Percentiles rank a stretch among this genome's conserved stretches.
Conservation (phyloP, 2,113 vertebrate genomes). For the Leptocoma aspasia region DNA sequence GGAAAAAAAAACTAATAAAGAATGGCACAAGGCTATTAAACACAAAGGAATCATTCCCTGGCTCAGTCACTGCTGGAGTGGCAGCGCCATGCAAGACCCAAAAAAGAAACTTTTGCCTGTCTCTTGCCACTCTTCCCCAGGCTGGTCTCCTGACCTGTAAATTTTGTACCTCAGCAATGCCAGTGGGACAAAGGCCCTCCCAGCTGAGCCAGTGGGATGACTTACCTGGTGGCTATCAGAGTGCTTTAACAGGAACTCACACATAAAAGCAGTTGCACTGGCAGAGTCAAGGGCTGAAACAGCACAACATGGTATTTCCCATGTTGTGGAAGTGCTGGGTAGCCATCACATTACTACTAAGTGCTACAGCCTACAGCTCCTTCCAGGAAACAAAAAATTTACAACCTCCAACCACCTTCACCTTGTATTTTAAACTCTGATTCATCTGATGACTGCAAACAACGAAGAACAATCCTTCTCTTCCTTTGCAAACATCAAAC, state of each 20-base stretch:
- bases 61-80: not conserved
- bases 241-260: not conserved
- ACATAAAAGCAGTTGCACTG: accelerated
- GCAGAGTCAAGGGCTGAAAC: not conserved
- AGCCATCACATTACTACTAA: not conserved
- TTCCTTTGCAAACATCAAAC: not conserved
- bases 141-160: not conserved
- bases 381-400: not conserved
- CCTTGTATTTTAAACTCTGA: not conserved
- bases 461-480: not conserved
- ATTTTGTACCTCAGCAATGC: not conserved
- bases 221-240: not conserved
- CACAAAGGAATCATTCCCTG: not conserved
- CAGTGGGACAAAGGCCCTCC: not conserved
- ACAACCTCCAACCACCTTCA: not conserved
- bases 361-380: not conserved
- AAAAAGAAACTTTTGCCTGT: not conserved
- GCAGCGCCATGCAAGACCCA: not conserved
- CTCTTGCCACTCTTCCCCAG: not conserved
- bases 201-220: not conserved
- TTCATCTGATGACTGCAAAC: not conserved
- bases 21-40: not conserved
- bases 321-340: not conserved
- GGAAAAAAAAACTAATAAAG: not conserved
- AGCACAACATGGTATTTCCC: not conserved